Evolutionary conservation across 2,113 vertebrate species (phyloP), one percentile per base, ranked within the genome.

Genomic region (Ammodytes dubius): DNA sequence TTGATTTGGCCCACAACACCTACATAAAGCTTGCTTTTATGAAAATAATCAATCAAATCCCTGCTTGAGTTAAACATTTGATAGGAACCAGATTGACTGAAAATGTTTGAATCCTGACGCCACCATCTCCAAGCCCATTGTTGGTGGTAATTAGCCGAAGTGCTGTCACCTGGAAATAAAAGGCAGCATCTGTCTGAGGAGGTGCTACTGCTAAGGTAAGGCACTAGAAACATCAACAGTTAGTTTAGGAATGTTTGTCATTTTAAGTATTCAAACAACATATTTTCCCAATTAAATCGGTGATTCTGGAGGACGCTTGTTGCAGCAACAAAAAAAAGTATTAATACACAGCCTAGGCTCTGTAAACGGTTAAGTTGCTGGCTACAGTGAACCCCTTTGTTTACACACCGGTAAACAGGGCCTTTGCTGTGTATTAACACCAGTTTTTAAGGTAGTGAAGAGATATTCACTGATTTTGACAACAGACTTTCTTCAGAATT

Each of bases 161-260:
- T 90, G 83, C 7, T 9, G n/a, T 79, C 91, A 93, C 70, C 91
- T 94, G 91, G 66, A 56, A 69, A 63, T 35, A 67, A 74, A 84
- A 64, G 7, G 79, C 45, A 11, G 60, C 27, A 1, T 39, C 40
- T 63, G 40, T 13, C 7, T 45, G 63, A 80, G 39, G 61, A 74
- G 2, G 58, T 39, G 37, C n/a, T 7, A 6, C 69, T 64, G 11
- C 37, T 79, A 56, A 81, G 74, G 72, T 79, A 47, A 88, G 76
- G 43, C 7, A 35, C 14, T 43, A 37, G 12, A 43, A 27, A 49
- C 53, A 63, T 39, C 19, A 8, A 15, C 19, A 56, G 19, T 70
- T 6, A 19, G 15, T 15, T 5, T 42, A 7, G 45, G 76, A 4
- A 49, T 58, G 37, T 43, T 35, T 69, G 27, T 46, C 2, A 40